These are phyloP conservation scores for Celastrina argiolus DNA, from an alignment of 2,888 invertebrate species.

Conservation along the genomic window DNA sequence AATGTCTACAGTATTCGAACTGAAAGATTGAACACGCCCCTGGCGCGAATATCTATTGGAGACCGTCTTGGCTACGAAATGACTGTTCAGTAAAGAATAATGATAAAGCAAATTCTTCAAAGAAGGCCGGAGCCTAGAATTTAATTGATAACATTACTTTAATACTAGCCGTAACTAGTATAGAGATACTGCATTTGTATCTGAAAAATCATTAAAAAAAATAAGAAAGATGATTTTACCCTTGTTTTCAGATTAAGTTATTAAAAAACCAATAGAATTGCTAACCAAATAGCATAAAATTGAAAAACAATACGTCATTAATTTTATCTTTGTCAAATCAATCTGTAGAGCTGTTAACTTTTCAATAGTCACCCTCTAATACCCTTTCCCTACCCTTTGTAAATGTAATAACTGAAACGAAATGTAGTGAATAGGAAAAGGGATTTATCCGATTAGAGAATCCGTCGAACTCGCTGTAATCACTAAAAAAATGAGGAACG, in stretches of 20 bases:
- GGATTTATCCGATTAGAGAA: slow-evolving; percentile 1
- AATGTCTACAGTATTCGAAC: slow-evolving; percentile 14
- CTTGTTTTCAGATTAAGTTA: too few relatives aligned
- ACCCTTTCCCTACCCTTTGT: background rate
- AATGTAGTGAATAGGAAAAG: slow-evolving; percentile 17
- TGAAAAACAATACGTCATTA: background rate
- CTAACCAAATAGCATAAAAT: background rate
- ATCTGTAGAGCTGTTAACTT: background rate
- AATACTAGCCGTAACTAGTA: too few relatives aligned
- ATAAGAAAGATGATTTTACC: too few relatives aligned
- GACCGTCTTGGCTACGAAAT: slow-evolving; percentile 12
- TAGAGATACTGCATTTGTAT: too few relatives aligned
- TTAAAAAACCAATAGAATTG: background rate
- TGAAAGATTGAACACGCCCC: slow-evolving; percentile 7
- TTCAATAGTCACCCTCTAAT: background rate
- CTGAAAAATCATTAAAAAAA: too few relatives aligned
- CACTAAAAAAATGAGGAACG: slow-evolving; percentile 7
- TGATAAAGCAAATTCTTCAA: background rate
- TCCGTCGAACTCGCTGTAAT: slow-evolving; percentile 16
- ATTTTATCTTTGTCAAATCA: background rate
- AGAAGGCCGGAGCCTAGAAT: too few relatives aligned
- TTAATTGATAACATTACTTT: too few relatives aligned
- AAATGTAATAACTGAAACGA: slow-evolving; percentile 16
- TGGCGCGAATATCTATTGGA: slow-evolving; percentile 10
- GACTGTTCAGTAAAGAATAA: background rate